Evolutionary conservation across 1,140 invertebrate genomes (phyloP).

Genomic region (Plutomurus gul): DNA sequence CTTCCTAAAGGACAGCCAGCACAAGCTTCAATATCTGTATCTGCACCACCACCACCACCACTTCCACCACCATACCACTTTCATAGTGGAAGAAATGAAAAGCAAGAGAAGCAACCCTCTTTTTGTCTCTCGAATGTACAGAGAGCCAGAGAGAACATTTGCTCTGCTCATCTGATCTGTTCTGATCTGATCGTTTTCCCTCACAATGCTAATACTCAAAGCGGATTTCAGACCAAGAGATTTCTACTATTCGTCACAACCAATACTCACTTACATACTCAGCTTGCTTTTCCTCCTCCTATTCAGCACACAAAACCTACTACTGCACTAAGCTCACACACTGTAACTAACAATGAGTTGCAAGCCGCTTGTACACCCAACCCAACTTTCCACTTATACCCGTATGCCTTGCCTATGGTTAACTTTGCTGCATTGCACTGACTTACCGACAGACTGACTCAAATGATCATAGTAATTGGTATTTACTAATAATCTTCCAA

Average conservation of each 20-base stretch:
- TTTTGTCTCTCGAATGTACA: not conserved
- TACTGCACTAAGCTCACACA: not conserved
- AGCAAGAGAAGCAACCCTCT: conserved; percentile 4
- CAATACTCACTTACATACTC: not conserved
- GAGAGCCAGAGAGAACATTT: not conserved
- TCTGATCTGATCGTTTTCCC: conserved; percentile 38
- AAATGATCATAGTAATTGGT: conserved; percentile 43
- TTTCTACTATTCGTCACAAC: conserved; percentile 12
- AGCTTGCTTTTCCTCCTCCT: not conserved
- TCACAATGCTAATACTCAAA: conserved; percentile 42
- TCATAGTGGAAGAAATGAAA: not conserved
- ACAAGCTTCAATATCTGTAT: conserved; percentile 24
- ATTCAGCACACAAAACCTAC: not conserved
- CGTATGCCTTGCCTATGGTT: not conserved
- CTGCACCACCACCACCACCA: not conserved
- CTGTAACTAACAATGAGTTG: not conserved
- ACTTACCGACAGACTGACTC: conserved; percentile 41
- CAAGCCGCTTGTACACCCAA: not conserved
- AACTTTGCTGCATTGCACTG: not conserved
- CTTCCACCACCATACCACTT: not conserved
- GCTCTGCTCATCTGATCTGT: not conserved
- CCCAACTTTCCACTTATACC: not conserved
- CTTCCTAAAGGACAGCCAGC: conserved; percentile 13
- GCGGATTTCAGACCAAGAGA: conserved; percentile 40
- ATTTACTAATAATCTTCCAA: conserved; percentile 41